Conservation (phyloP, 2,113 vertebrate genomes). For the Thamnophis sirtalis region DNA sequence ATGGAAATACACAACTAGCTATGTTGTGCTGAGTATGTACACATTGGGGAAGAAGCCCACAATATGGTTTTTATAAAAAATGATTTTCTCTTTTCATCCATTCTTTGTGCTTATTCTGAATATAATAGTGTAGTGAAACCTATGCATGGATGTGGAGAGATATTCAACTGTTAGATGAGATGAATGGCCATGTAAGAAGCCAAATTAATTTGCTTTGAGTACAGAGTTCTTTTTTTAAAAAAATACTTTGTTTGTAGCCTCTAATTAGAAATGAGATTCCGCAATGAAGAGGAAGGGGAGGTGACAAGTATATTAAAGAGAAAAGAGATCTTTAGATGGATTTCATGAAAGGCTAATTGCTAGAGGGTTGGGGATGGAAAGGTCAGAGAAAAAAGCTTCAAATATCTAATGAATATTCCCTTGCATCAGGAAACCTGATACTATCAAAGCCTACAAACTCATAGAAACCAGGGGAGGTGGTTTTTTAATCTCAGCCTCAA, state of each 20-base stretch:
- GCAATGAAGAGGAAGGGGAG: slow-evolving; percentile 9
- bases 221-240: background rate
- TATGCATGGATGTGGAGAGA: slow-evolving; percentile 6
- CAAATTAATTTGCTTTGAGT: background rate
- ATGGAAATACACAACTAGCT: background rate
- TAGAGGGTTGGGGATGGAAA: background rate
- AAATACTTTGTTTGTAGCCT: background rate
- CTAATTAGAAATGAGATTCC: slow-evolving; percentile 37
- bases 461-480: slow-evolving; percentile 50
- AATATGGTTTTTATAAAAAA: slow-evolving; percentile 1
- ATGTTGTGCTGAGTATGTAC: background rate
- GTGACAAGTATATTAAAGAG: background rate
- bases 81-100: background rate
- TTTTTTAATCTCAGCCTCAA: slow-evolving; percentile 23
- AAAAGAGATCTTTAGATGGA: background rate
- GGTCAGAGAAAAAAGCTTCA: background rate
- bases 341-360: background rate
- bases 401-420: slow-evolving; percentile 2
- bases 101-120: background rate
- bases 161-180: slow-evolving; percentile 37
- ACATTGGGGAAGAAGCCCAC: background rate
- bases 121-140: slow-evolving; percentile 22
- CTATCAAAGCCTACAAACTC: background rate
- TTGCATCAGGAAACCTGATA: slow-evolving; percentile 34
- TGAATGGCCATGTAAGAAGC: slow-evolving; percentile 38